Conservation (phyloP, 2,888 invertebrate species). For the Pandemis heparana region DNA sequence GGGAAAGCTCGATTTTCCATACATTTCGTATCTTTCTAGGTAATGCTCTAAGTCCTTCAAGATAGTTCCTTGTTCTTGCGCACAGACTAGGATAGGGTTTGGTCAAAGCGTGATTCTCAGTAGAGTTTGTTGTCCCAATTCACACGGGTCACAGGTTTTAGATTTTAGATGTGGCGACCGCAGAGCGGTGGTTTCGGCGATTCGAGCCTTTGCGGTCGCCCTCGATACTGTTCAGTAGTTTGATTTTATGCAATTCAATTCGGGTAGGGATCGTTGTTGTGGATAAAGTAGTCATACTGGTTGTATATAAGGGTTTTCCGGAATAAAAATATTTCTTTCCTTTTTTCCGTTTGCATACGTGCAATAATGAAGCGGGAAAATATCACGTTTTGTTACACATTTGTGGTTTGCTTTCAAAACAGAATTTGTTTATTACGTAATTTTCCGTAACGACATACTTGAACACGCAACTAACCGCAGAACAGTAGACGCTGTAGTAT, state of each 20-base stretch:
- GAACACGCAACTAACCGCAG: not conserved
- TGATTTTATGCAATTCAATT: not conserved
- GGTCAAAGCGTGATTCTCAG: not conserved
- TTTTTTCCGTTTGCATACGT: too few relatives aligned
- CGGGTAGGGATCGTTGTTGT: not conserved
- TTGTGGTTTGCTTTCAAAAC: too few relatives aligned
- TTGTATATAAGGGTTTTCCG: too few relatives aligned
- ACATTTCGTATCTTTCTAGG: too few relatives aligned
- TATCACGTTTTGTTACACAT: too few relatives aligned
- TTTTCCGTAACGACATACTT: not conserved
- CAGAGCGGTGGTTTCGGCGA: conserved; percentile 7
- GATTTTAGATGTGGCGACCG: conserved; percentile 3
- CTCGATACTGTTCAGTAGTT: conserved; percentile 9
- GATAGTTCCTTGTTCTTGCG: too few relatives aligned
- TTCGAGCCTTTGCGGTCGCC: conserved; percentile 15
- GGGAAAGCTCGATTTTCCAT: too few relatives aligned
- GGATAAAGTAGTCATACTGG: not conserved
- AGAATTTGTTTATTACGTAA: not conserved
- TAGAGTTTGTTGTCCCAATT: conserved; percentile 7
- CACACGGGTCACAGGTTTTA: conserved; percentile 8
- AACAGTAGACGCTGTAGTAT: not conserved
- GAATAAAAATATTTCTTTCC: too few relatives aligned
- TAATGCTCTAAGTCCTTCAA: too few relatives aligned
- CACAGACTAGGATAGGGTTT: too few relatives aligned
- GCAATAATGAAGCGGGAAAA: too few relatives aligned